These are phyloP conservation scores for Brachynemurus nebulosus DNA, from an alignment of 2,888 invertebrate species.

Conservation along the genomic window DNA sequence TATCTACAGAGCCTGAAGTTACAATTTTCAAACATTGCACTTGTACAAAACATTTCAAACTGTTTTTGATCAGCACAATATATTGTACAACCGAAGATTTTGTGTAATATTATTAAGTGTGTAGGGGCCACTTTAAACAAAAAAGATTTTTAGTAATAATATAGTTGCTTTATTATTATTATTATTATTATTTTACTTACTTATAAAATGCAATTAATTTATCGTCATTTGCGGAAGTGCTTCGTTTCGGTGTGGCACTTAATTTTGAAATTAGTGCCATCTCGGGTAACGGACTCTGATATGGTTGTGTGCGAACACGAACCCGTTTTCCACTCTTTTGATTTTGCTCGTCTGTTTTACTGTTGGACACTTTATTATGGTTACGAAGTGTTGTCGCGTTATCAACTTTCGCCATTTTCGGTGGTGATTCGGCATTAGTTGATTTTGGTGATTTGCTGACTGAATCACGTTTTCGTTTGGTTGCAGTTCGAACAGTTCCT, in stretches of 20 bases:
- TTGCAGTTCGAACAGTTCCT: conserved; percentile 38
- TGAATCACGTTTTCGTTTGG: conserved; percentile 37
- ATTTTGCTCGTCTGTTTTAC: conserved; percentile 36
- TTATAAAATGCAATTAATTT: conserved; percentile 79
- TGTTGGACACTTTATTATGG: conserved; percentile 13
- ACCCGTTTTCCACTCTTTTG: conserved; percentile 35
- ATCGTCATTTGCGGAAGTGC: conserved; percentile 47
- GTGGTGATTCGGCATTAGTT: conserved; percentile 25
- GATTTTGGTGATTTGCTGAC: conserved; percentile 29
- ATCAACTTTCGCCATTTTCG: conserved; percentile 26
- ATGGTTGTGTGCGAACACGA: conserved; percentile 58
- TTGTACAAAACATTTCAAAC: too few relatives aligned
- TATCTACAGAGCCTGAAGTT: too few relatives aligned
- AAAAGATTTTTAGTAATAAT: too few relatives aligned
- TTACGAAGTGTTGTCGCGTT: conserved; percentile 19
- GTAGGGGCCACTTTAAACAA: too few relatives aligned
- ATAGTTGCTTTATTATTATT: background rate
- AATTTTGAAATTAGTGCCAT: conserved; percentile 62
- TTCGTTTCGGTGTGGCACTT: conserved; percentile 46
- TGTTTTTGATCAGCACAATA: too few relatives aligned
- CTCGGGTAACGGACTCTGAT: conserved; percentile 72
- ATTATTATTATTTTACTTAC: conserved; percentile 35
- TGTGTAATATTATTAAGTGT: too few relatives aligned
- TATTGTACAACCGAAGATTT: too few relatives aligned
- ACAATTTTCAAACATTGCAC: too few relatives aligned